phyloP scores from a whole-genome alignment of 2,113 vertebrate genomes.

The Morone chrysops region DNA sequence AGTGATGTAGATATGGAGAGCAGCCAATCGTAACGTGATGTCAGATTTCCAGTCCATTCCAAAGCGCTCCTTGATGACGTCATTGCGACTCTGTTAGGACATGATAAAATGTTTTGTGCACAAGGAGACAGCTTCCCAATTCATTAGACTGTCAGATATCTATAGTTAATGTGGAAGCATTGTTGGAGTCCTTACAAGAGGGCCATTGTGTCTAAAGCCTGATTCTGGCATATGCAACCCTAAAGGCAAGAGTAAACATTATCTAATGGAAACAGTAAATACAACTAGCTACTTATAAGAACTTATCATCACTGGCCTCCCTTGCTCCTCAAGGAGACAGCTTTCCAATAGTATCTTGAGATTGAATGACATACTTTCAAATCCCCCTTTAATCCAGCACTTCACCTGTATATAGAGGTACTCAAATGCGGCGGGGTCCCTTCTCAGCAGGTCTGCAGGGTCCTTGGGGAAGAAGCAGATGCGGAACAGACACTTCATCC shows the following conservation, averaged over 20 bases:
- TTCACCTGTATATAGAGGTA: conserved; percentile 98
- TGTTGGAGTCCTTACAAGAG: not conserved
- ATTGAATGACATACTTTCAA: conserved; percentile 42
- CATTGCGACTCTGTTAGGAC: conserved; percentile 92
- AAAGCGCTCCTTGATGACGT: conserved; percentile 97
- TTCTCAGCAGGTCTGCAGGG: conserved; percentile 92
- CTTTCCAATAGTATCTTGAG: conserved; percentile 21
- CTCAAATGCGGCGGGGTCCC: conserved; percentile 96
- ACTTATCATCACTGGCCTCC: not conserved
- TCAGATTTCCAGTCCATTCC: conserved; percentile 95
- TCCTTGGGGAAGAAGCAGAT: conserved; percentile 99
- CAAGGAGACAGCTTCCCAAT: not conserved
- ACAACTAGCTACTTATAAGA: not conserved
- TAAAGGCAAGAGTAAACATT: conserved; percentile 6
- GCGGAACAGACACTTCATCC: conserved; percentile 98
- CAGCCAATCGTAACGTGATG: conserved; percentile 92
- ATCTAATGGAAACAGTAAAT: conserved; percentile 4
- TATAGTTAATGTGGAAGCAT: conserved; percentile 7
- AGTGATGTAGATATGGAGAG: conserved; percentile 98
- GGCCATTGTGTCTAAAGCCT: not conserved
- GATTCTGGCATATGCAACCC: not conserved
- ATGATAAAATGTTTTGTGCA: conserved; percentile 23
- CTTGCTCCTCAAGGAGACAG: conserved; percentile 5
- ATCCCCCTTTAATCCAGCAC: conserved; percentile 37
- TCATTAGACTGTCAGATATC: not conserved